phyloP scores from a whole-genome alignment of 2,888 invertebrate genomes.

The Xylocampa areola region DNA sequence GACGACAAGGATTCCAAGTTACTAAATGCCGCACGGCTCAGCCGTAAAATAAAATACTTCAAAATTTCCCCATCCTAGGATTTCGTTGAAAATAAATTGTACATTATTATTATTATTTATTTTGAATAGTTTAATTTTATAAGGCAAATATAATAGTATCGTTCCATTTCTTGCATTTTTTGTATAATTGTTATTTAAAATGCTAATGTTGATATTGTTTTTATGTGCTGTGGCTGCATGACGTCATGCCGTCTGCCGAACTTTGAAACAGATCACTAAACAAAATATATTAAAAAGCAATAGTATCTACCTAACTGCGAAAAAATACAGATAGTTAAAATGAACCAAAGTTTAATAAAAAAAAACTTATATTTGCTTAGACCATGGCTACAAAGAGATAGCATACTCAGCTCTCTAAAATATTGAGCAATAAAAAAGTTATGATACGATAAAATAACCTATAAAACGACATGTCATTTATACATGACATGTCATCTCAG shows the following conservation, averaged over 20 bases:
- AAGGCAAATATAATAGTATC: slow-evolving; percentile 73
- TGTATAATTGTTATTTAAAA: slow-evolving; percentile 86
- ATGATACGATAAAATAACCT: neutral
- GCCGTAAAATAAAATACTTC: slow-evolving; percentile 28
- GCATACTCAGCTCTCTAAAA: slow-evolving; percentile 2
- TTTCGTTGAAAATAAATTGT: slow-evolving; percentile 77
- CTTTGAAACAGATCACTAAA: neutral
- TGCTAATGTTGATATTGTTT: slow-evolving; percentile 84
- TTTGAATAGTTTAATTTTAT: slow-evolving; percentile 74
- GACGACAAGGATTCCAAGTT: neutral
- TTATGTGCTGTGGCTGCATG: slow-evolving; percentile 56
- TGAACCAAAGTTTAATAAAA: neutral
- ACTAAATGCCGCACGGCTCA: slow-evolving; percentile 12
- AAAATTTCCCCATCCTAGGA: slow-evolving; percentile 81
- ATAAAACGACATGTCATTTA: slow-evolving; percentile 19
- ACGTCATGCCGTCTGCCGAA: slow-evolving; percentile 53
- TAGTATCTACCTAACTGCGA: no score
- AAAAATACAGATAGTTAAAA: no score
- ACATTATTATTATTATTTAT: slow-evolving; percentile 82
- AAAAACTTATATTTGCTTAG: neutral
- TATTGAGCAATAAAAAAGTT: slow-evolving; percentile 6
- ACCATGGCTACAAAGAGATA: neutral
- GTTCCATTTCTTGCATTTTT: slow-evolving; percentile 88
- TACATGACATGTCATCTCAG: slow-evolving; percentile 27
- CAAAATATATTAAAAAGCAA: no score